A percentile compares a stretch with the other conserved stretches of the same genome.
These are phyloP conservation scores for Caenorhabditis tropicalis DNA, from an alignment of 1,140 invertebrate genomes.

Conservation along the genomic window DNA sequence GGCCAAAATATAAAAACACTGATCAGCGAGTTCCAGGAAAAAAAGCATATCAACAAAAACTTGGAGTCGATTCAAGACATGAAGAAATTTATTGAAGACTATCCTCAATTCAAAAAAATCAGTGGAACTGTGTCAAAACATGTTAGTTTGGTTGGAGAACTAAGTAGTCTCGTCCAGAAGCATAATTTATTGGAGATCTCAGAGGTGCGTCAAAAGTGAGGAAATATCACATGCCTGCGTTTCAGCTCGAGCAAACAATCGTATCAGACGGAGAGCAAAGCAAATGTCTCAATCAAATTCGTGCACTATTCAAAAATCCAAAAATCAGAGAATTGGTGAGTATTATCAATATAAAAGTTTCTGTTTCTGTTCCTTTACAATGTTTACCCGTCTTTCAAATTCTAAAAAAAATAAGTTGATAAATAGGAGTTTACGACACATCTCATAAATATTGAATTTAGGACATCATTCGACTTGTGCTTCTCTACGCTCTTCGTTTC, in stretches of 20 bases:
- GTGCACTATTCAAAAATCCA: conserved; percentile 60
- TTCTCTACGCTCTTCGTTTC: conserved; percentile 90
- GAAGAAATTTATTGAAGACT: conserved; percentile 97
- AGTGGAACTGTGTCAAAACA: conserved; percentile 93
- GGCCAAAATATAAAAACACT: conserved; percentile 93
- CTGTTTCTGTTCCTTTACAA: not conserved
- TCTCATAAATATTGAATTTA: conserved; percentile 70
- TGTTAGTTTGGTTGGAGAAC: conserved; percentile 91
- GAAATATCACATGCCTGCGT: not conserved
- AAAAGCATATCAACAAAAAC: conserved; percentile 90
- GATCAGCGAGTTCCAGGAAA: conserved; percentile 96
- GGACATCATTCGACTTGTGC: conserved; percentile 87
- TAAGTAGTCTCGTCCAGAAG: conserved; percentile 83
- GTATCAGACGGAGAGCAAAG: conserved; percentile 88
- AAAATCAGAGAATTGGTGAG: conserved; percentile 68
- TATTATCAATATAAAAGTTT: conserved; percentile 12
- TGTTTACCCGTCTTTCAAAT: no score
- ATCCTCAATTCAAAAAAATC: conserved; percentile 99
- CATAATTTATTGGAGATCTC: conserved; percentile 87
- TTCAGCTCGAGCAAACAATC: conserved; percentile 90
- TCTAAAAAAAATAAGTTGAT: no score
- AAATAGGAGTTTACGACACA: no score
- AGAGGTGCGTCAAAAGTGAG: conserved; percentile 75
- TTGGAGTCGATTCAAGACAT: conserved; percentile 97
- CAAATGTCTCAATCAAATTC: conserved; percentile 77